phyloP scores from a whole-genome alignment of 2,888 invertebrate genomes.

The Tricholauxania praeusta region DNA sequence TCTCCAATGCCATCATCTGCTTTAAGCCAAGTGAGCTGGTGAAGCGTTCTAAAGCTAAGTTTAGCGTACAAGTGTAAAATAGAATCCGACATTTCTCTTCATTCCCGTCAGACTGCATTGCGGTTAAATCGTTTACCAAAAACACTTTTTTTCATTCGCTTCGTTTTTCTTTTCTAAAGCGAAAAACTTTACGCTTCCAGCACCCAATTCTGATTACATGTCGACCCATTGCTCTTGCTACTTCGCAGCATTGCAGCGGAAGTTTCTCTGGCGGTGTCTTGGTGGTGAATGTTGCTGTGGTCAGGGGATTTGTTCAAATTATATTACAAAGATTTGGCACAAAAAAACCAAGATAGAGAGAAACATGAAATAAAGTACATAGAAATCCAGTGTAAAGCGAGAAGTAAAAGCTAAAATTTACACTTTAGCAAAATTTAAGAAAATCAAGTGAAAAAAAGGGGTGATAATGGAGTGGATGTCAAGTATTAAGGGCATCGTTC shows the following conservation, averaged over 20 bases:
- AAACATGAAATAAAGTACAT: no score
- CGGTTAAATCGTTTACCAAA: conserved; percentile 26
- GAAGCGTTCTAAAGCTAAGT: conserved; percentile 7
- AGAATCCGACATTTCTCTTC: conserved; percentile 31
- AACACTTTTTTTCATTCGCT: conserved; percentile 7
- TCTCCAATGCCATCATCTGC: not conserved
- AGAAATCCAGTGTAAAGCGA: no score
- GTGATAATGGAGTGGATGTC: not conserved
- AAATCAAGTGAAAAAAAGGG: no score
- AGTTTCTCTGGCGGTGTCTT: conserved; percentile 1
- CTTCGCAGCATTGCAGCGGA: no score
- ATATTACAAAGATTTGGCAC: conserved; percentile 17
- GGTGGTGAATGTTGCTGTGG: conserved; percentile 24
- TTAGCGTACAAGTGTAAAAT: conserved; percentile 33
- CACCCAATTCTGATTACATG: not conserved
- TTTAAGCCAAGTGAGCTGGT: not conserved
- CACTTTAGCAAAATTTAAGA: no score
- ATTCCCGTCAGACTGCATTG: conserved; percentile 22
- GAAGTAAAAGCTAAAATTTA: no score
- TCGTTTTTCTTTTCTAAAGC: not conserved
- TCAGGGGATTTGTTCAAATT: conserved; percentile 37
- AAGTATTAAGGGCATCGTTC: conserved; percentile 13
- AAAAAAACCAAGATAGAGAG: not conserved
- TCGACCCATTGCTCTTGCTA: no score
- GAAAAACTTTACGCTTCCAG: conserved; percentile 8